Conservation (phyloP, 2,797 vertebrate genomes). For the Staurois parvus region DNA sequence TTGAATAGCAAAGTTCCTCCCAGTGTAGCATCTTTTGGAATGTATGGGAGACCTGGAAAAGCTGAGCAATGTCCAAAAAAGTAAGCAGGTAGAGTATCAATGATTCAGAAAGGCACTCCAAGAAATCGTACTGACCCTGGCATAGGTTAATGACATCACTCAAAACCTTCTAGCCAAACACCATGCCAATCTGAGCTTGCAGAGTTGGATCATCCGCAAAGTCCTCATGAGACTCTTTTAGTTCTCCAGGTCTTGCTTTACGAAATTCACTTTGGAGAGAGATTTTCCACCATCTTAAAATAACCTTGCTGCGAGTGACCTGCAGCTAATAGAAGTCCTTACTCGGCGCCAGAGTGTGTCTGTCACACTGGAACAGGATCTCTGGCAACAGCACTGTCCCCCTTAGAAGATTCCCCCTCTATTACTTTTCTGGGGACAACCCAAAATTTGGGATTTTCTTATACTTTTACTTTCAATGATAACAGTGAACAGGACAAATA, state of each 20-base stretch:
- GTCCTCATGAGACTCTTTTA: conserved; percentile 67
- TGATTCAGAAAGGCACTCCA: conserved; percentile 79
- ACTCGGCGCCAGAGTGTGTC: no score
- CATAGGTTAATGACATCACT: conserved; percentile 80
- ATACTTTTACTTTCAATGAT: no score
- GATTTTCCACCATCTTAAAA: conserved; percentile 76
- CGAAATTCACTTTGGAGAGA: conserved; percentile 69
- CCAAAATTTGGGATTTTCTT: no score
- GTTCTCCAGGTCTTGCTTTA: conserved; percentile 69
- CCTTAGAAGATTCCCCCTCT: no score
- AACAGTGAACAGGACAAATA: no score
- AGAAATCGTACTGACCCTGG: conserved; percentile 81
- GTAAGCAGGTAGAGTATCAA: conserved; percentile 82
- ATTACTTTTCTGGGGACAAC: no score
- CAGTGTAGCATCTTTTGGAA: no score
- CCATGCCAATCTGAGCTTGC: conserved; percentile 74
- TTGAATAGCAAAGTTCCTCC: no score
- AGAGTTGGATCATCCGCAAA: conserved; percentile 71
- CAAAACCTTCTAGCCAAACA: conserved; percentile 79
- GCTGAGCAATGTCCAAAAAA: conserved; percentile 80
- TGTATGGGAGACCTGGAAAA: conserved; percentile 79
- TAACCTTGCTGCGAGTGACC: no score
- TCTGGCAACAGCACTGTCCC: no score
- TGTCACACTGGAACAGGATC: no score
- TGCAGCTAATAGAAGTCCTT: no score